These are phyloP conservation scores for Sisyra nigra DNA, from an alignment of 2,888 invertebrate genomes.

Conservation along the genomic window DNA sequence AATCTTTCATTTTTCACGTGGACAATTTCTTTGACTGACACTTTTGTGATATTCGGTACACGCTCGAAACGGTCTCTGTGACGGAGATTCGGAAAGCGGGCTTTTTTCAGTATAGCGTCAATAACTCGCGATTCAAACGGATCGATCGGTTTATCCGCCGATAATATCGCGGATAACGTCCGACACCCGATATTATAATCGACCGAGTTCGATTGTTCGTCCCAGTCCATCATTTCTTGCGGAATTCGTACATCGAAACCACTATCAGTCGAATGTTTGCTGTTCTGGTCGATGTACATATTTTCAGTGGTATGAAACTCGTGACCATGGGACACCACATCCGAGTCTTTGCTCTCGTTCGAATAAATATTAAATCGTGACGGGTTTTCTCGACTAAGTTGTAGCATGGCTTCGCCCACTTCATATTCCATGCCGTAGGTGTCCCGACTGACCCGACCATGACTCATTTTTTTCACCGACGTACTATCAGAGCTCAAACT, in stretches of 20 bases:
- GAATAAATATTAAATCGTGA: not conserved
- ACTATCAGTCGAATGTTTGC: conserved; percentile 8
- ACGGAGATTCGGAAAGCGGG: conserved; percentile 46
- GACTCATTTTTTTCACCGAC: conserved; percentile 2
- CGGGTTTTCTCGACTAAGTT: conserved; percentile 7
- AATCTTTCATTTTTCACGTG: conserved; percentile 35
- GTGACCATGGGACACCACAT: not conserved
- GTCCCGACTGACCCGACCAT: conserved; percentile 1
- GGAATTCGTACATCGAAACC: not conserved
- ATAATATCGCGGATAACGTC: conserved; percentile 28
- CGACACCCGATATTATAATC: not conserved
- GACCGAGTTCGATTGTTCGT: not conserved
- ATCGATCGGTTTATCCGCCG: conserved; percentile 43
- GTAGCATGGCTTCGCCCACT: conserved; percentile 8
- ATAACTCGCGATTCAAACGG: conserved; percentile 65
- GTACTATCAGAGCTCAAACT: conserved; percentile 7
- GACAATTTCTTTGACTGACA: conserved; percentile 3
- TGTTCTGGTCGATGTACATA: conserved; percentile 6
- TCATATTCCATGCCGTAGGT: conserved; percentile 19
- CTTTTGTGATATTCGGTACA: conserved; percentile 12
- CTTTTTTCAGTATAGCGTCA: conserved; percentile 47
- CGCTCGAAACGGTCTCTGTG: conserved; percentile 28
- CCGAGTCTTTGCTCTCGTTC: not conserved
- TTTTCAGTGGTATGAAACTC: not conserved
- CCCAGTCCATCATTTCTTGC: conserved; percentile 6